Percentiles rank a stretch among this genome's conserved stretches.
These are phyloP conservation scores for Pachliopta kotzebuea DNA, from an alignment of 2,888 invertebrate genomes.

Conservation along the genomic window DNA sequence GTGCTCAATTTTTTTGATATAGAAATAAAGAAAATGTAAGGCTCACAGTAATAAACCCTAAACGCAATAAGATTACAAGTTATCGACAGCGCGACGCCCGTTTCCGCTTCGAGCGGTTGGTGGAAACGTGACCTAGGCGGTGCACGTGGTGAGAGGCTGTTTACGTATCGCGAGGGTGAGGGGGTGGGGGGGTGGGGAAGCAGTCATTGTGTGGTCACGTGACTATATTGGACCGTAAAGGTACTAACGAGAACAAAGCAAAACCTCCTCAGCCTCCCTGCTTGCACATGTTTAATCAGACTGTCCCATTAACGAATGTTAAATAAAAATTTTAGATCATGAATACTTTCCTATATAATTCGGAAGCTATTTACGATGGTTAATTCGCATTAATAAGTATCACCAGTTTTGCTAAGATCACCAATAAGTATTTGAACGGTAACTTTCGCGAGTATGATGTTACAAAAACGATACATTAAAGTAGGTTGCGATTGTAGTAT, in stretches of 20 bases:
- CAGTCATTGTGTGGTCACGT: background rate
- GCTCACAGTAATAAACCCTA: background rate
- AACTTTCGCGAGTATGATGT: too few relatives aligned
- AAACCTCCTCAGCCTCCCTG: background rate
- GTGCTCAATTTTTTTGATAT: too few relatives aligned
- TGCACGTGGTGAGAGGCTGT: constrained; percentile 15
- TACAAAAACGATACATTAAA: too few relatives aligned
- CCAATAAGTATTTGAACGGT: too few relatives aligned
- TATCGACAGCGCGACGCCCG: constrained; percentile 5
- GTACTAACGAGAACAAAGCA: background rate
- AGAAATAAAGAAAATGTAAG: background rate
- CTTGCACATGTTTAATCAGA: background rate
- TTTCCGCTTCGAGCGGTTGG: background rate
- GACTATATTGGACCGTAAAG: background rate
- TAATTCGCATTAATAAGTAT: too few relatives aligned
- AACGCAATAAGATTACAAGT: background rate
- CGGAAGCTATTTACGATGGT: too few relatives aligned
- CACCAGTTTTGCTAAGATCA: too few relatives aligned
- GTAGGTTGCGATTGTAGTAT: too few relatives aligned
- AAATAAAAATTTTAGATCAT: too few relatives aligned
- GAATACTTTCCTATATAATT: too few relatives aligned
- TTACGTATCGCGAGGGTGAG: background rate
- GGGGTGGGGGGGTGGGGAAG: background rate
- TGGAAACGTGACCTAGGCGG: constrained; percentile 9
- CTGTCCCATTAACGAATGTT: background rate